Percentiles rank a stretch among this genome's conserved stretches.
These are phyloP conservation scores for Solen grandis DNA, from an alignment of 1,140 invertebrate species.

Conservation along the genomic window DNA sequence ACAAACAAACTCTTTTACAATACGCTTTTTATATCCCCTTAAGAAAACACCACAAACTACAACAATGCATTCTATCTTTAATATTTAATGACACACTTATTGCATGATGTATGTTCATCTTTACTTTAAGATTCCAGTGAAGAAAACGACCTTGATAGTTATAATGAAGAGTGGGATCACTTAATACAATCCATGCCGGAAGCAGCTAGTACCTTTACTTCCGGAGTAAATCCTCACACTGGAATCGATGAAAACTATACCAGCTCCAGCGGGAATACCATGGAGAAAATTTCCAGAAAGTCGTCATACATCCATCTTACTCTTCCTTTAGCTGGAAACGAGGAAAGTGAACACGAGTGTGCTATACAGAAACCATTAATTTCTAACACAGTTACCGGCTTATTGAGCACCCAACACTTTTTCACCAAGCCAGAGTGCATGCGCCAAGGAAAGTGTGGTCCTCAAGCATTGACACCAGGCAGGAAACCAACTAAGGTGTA, in stretches of 20 bases:
- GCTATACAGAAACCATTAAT: not conserved
- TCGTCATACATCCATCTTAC: conserved; percentile 5
- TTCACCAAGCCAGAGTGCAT: not conserved
- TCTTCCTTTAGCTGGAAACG: conserved; percentile 9
- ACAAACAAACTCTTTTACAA: not conserved
- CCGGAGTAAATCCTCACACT: not conserved
- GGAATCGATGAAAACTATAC: not conserved
- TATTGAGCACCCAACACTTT: not conserved
- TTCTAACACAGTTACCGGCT: not conserved
- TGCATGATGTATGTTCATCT: not conserved
- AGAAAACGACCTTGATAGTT: conserved; percentile 21
- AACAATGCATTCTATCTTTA: too few species aligned
- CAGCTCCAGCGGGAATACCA: not conserved
- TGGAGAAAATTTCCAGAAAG: not conserved
- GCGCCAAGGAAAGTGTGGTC: not conserved
- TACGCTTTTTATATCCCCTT: not conserved
- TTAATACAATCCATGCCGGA: conserved; percentile 5
- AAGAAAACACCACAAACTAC: too few species aligned
- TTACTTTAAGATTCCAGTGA: conserved; percentile 17
- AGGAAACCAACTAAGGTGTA: not conserved
- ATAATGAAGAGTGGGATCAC: conserved; percentile 35
- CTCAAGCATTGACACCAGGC: not conserved
- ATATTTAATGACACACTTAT: too few species aligned
- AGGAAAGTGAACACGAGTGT: not conserved
- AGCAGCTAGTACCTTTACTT: not conserved